Percentiles rank a stretch among this genome's conserved stretches.
phyloP scores from a whole-genome alignment of 2,888 invertebrate species.

The Drosophila yooni region DNA sequence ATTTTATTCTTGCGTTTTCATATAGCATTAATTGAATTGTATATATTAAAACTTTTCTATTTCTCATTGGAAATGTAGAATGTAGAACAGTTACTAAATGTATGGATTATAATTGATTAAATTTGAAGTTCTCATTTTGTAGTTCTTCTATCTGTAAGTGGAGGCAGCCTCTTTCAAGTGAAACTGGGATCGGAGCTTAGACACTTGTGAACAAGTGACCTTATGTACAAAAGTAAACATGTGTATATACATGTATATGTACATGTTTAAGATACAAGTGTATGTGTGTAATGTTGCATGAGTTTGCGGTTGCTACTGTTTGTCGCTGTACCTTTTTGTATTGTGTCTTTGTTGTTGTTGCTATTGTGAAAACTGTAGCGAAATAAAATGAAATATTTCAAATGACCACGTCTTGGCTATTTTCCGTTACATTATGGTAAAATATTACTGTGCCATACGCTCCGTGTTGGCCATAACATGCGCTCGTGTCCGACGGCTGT shows the following conservation, averaged over 20 bases:
- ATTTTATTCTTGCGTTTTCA: neutral
- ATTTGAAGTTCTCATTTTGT: neutral
- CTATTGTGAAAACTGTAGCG: constrained; percentile 65
- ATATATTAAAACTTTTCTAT: neutral
- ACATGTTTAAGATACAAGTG: neutral
- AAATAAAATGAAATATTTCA: constrained; percentile 79
- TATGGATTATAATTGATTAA: neutral
- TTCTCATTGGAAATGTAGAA: too few relatives aligned
- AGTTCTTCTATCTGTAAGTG: neutral
- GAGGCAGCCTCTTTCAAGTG: neutral
- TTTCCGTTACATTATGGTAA: constrained; percentile 82
- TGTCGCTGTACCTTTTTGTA: constrained; percentile 3
- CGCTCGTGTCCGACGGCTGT: constrained; percentile 48
- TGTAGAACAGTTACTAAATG: neutral
- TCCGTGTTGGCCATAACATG: constrained; percentile 52
- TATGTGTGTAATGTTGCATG: neutral
- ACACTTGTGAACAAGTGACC: neutral
- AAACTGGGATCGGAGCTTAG: neutral
- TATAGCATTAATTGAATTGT: neutral
- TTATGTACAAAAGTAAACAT: neutral
- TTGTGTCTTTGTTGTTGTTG: constrained; percentile 40
- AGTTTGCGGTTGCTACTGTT: constrained; percentile 4
- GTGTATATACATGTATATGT: neutral
- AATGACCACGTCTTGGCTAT: constrained; percentile 81
- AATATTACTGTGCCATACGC: constrained; percentile 73